A percentile compares a stretch with the other conserved stretches of the same genome.
Evolutionary conservation across 1,140 invertebrate genomes (phyloP).

Genomic region (Cryptotermes secundus): DNA sequence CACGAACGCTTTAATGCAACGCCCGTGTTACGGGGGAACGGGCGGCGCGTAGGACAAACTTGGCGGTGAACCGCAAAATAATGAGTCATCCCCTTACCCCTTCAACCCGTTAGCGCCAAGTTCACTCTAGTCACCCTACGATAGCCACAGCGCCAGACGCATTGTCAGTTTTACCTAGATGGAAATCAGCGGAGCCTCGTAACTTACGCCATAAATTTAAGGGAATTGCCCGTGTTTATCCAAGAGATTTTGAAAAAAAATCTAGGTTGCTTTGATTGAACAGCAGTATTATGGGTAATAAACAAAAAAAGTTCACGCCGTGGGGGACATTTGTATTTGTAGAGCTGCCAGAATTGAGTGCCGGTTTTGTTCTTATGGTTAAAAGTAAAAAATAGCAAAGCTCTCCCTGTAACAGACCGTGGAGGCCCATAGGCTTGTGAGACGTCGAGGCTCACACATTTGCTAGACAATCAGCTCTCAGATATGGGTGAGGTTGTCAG

Average conservation of each 20-base stretch:
- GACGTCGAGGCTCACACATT: no score
- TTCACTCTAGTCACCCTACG: not conserved
- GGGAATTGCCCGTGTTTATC: not conserved
- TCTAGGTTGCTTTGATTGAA: not conserved
- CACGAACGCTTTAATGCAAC: not conserved
- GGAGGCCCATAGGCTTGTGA: no score
- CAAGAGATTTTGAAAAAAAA: not conserved
- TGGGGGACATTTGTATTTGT: not conserved
- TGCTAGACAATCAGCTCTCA: no score
- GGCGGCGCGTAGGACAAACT: not conserved
- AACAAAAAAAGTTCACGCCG: not conserved
- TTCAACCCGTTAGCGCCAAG: not conserved
- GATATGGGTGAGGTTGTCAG: no score
- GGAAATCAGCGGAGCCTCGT: not conserved
- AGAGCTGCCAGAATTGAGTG: not conserved
- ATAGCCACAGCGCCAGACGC: not conserved
- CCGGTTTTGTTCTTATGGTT: not conserved
- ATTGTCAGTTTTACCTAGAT: not conserved
- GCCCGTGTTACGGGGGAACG: not conserved
- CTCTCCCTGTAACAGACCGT: no score
- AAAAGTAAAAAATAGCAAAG: no score
- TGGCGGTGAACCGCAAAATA: slow-evolving; percentile 6
- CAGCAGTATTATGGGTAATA: not conserved
- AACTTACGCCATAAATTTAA: not conserved
- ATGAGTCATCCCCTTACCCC: not conserved